phyloP scores from a whole-genome alignment of 2,113 vertebrate species.

The Sialia sialis region DNA sequence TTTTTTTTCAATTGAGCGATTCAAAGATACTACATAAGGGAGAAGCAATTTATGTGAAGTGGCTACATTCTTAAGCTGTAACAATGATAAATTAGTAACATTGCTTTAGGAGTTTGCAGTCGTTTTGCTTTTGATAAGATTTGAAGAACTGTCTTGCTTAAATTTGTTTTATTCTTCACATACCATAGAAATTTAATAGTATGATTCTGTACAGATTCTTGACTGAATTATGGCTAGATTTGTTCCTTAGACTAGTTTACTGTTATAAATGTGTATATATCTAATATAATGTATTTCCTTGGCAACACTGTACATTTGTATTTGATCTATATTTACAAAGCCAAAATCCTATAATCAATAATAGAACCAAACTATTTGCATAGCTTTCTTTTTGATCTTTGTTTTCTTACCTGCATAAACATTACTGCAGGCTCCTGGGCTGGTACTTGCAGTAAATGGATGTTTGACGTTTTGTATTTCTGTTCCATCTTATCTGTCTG shows the following conservation, averaged over 20 bases:
- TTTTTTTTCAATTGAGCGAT: not conserved
- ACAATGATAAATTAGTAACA: conserved; percentile 43
- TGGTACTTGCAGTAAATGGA: not conserved
- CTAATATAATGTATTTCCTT: conserved; percentile 22
- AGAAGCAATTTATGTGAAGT: conserved; percentile 12
- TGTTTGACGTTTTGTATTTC: not conserved
- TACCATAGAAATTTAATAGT: not conserved
- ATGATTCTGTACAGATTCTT: not conserved
- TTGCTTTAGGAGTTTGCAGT: not conserved
- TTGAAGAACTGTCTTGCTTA: conserved; percentile 14
- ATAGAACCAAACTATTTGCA: not conserved
- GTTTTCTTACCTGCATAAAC: not conserved
- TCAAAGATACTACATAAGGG: not conserved
- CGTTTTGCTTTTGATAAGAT: conserved; percentile 10
- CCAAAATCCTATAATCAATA: not conserved
- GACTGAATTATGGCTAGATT: conserved; percentile 32
- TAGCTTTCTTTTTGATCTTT: conserved; percentile 16
- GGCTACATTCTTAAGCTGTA: conserved; percentile 3
- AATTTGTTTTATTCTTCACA: conserved; percentile 26
- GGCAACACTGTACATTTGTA: not conserved
- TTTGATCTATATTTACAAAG: conserved; percentile 39
- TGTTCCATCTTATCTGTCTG: not conserved
- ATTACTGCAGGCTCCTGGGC: not conserved
- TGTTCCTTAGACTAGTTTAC: not conserved
- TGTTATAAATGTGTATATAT: conserved; percentile 15